Evolutionary conservation across 92 coral and sea anemone genomes (phyloP), one percentile per base, ranked within the genome.

Genomic region (Heteractis magnifica): DNA sequence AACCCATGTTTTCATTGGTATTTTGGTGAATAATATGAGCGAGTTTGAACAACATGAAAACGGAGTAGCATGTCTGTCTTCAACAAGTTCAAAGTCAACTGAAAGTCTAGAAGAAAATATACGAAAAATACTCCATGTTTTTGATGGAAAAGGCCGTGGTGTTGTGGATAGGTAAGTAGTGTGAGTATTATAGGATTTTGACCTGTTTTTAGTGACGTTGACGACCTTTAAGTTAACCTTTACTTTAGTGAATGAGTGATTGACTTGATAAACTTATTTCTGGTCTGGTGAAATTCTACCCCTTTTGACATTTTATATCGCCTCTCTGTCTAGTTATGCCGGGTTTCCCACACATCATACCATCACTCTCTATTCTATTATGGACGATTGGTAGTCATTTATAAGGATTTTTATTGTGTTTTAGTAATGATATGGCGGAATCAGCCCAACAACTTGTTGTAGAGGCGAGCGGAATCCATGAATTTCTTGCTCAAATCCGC

Each of bases 21-120:
- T 49, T 74, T 74, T 13, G 20, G 51, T 10, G 56, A 74, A 74
- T 74, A 74, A 68, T 21, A 85, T 85, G 88, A 85, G 88, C 71
- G 88, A 78, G 15, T 70, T 71, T 71, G 77, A 85, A 51, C 77
- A 19, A 34, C 76, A 77, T 65, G 87, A 77, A 23, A 34, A 34
- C 44, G 72, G 52, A 26, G 78, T 59, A 50, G 78, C 41, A 19
- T 76, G 15, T 81, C 82, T 86, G n/a, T 91, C 94, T 52, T 91
- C 94, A 6, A 74, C 86, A 4, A 91, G 94, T 78, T 91, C 94
- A 9, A 81, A 86, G 68, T 93, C 97, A 44, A 93, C 88, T 56
- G 97, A 92, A 82, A 91, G 93, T 83, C 80, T 93, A 70, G 97
- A 93, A 12, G 97, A 93, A 49, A 93, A 85, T 76, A 91, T 93